These are phyloP conservation scores for Ochropleura leucogaster DNA, from an alignment of 2,888 invertebrate species.

Conservation along the genomic window DNA sequence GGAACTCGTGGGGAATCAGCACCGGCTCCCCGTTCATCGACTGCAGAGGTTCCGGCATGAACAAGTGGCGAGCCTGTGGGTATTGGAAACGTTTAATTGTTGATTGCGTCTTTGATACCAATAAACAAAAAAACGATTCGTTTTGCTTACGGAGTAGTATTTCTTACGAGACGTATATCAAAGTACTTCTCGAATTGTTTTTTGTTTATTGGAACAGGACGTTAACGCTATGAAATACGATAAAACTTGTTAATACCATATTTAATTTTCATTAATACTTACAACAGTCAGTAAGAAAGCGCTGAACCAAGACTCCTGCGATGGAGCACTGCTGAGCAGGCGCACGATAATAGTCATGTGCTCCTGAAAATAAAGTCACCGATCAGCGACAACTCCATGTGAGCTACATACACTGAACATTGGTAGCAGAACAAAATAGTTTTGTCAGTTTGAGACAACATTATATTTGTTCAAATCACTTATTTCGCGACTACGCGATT, in stretches of 20 bases:
- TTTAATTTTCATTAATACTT: constrained; percentile 58
- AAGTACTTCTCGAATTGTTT: too few relatives aligned
- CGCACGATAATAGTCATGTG: constrained; percentile 70
- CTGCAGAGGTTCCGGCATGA: constrained; percentile 69
- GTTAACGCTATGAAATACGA: too few relatives aligned
- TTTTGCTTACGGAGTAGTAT: too few relatives aligned
- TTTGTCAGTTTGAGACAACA: not conserved
- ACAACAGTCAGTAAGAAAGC: constrained; percentile 76
- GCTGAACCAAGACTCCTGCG: constrained; percentile 69
- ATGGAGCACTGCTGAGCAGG: constrained; percentile 68
- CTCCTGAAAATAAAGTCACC: constrained; percentile 65
- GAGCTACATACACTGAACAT: not conserved
- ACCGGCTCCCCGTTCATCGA: constrained; percentile 63
- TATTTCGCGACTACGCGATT: not conserved
- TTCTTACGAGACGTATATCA: too few relatives aligned
- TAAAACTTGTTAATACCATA: too few relatives aligned
- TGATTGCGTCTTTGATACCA: not conserved
- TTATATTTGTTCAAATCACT: not conserved
- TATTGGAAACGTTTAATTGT: not conserved
- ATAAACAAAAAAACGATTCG: not conserved
- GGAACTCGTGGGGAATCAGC: constrained; percentile 75
- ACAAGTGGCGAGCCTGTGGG: constrained; percentile 75
- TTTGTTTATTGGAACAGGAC: too few relatives aligned
- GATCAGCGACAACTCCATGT: not conserved
- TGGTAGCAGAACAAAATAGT: not conserved